Percentiles rank a stretch among this genome's conserved stretches.
Conservation (phyloP, 1,140 invertebrate species). For the Bombus pyrosoma region DNA sequence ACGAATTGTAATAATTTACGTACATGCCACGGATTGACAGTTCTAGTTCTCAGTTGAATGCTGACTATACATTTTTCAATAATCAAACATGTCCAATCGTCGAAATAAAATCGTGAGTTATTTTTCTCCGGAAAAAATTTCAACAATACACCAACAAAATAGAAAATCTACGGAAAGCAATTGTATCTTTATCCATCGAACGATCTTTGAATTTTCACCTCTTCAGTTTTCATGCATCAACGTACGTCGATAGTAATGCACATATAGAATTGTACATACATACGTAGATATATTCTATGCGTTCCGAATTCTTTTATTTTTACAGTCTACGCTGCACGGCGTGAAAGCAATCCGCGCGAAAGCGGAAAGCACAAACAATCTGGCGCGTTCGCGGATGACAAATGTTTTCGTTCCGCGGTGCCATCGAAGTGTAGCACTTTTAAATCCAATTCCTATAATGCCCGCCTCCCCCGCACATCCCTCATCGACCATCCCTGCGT, state of each 20-base stretch:
- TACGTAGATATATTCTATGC: background rate
- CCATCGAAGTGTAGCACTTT: constrained; percentile 62
- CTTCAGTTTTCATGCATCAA: background rate
- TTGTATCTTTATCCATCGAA: background rate
- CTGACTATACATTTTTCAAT: no score
- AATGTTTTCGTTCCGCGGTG: constrained; percentile 65
- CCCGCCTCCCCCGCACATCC: constrained; percentile 2
- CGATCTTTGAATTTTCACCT: background rate
- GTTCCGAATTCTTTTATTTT: constrained; percentile 32
- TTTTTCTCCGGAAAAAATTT: background rate
- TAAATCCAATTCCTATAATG: constrained; percentile 75
- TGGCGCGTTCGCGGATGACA: constrained; percentile 59
- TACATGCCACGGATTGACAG: no score
- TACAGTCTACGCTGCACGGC: constrained; percentile 13
- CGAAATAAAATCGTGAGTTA: background rate
- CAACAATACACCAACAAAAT: background rate
- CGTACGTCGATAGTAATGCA: background rate
- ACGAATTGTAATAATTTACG: no score
- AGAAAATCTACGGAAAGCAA: background rate
- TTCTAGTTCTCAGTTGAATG: no score
- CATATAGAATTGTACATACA: background rate
- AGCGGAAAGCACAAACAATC: constrained; percentile 59
- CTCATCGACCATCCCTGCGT: constrained; percentile 10
- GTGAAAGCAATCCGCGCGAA: constrained; percentile 54
- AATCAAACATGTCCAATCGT: background rate